phyloP scores from a whole-genome alignment of 2,888 invertebrate species.

The Empis livida region DNA sequence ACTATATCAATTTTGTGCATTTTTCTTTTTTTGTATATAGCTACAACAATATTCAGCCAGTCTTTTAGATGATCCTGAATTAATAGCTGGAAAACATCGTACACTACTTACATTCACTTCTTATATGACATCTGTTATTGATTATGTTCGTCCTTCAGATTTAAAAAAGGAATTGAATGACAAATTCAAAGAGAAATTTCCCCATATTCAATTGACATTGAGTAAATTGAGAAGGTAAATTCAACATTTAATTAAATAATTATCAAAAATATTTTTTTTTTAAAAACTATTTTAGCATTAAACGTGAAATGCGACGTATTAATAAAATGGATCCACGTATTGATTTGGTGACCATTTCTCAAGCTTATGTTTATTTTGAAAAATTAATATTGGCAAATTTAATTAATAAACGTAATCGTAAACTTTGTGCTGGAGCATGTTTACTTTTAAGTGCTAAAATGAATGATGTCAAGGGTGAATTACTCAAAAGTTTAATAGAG shows the following conservation, averaged over 20 bases:
- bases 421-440: slow-evolving; percentile 91
- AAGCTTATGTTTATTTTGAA: slow-evolving; percentile 97
- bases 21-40: slow-evolving; percentile 6
- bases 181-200: slow-evolving; percentile 90
- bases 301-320: slow-evolving; percentile 89
- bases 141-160: slow-evolving; percentile 90
- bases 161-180: slow-evolving; percentile 95
- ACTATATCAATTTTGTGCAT: too few species aligned
- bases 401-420: slow-evolving; percentile 90
- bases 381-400: slow-evolving; percentile 83
- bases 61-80: slow-evolving; percentile 83
- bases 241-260: not conserved
- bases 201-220: slow-evolving; percentile 83
- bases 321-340: slow-evolving; percentile 69
- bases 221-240: slow-evolving; percentile 87
- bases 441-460: slow-evolving; percentile 88
- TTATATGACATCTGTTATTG: slow-evolving; percentile 90
- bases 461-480: slow-evolving; percentile 90
- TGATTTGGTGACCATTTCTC: slow-evolving; percentile 86
- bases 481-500: slow-evolving; percentile 76
- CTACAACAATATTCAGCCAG: slow-evolving; percentile 63
- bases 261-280: slow-evolving; percentile 8
- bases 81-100: slow-evolving; percentile 79
- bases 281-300: too few species aligned
- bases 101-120: slow-evolving; percentile 78